phyloP scores from a whole-genome alignment of 37 sponge, comb jelly and placozoan genomes.

The Eunapius fragilis region DNA sequence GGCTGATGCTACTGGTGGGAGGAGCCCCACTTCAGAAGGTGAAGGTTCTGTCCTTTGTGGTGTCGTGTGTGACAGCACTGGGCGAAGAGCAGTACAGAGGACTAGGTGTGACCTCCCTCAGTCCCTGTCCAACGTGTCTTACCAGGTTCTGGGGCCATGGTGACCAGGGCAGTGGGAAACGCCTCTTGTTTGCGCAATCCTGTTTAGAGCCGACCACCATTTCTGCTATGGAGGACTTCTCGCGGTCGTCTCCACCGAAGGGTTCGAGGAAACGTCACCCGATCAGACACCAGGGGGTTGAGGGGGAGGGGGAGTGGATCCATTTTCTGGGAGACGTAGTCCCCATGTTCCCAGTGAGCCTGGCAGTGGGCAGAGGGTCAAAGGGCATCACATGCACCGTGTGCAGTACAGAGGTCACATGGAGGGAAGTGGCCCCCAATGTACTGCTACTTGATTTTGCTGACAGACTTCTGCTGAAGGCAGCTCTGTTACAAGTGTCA shows the following conservation, averaged over 20 bases:
- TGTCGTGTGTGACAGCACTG: constrained; percentile 34
- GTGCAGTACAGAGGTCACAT: constrained; percentile 14
- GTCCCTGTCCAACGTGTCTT: constrained; percentile 61
- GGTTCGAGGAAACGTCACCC: not conserved
- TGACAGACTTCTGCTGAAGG: constrained; percentile 30
- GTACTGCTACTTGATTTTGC: constrained; percentile 57
- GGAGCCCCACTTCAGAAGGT: constrained; percentile 28
- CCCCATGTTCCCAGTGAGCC: not conserved
- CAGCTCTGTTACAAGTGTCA: constrained; percentile 4
- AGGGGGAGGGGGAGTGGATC: not conserved
- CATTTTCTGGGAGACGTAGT: not conserved
- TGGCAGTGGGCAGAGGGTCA: not conserved
- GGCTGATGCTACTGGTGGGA: constrained; percentile 47
- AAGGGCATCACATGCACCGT: constrained; percentile 23
- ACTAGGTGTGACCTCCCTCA: constrained; percentile 11
- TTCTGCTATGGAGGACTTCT: not conserved
- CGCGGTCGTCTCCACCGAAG: not conserved
- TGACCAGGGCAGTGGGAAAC: not conserved
- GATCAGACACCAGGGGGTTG: not conserved
- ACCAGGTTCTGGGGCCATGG: constrained; percentile 28
- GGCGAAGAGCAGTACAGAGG: constrained; percentile 44
- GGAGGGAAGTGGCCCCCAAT: constrained; percentile 36
- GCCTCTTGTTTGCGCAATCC: not conserved
- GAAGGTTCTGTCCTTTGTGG: constrained; percentile 57
- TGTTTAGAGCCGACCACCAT: not conserved